phyloP scores from a whole-genome alignment of 1,140 invertebrate genomes.

The Zaprionus ghesquierei region DNA sequence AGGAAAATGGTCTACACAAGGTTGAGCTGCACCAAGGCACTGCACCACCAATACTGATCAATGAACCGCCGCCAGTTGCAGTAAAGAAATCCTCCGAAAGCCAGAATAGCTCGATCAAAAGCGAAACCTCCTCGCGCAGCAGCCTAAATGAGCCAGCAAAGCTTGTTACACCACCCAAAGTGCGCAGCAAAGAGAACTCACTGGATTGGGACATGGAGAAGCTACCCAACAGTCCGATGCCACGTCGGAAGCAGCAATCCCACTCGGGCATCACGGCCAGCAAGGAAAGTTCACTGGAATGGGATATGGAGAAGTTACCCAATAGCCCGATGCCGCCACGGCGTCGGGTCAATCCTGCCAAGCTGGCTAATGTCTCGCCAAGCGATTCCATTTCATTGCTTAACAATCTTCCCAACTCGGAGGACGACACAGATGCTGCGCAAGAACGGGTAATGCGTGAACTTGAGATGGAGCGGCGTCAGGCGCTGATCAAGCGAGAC shows the following conservation, averaged over 20 bases:
- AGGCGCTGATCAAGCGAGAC: conserved; percentile 67
- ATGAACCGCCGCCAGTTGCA: neutral
- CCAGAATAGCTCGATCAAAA: conserved; percentile 31
- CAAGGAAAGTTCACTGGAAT: conserved; percentile 72
- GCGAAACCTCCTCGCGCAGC: conserved; percentile 48
- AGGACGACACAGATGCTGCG: conserved; percentile 40
- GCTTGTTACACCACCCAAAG: conserved; percentile 40
- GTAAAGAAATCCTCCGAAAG: neutral
- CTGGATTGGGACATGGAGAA: conserved; percentile 80
- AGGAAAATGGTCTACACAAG: neutral
- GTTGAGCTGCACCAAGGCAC: neutral
- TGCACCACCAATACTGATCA: conserved; percentile 8
- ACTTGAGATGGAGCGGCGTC: conserved; percentile 68
- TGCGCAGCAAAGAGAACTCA: conserved; percentile 64
- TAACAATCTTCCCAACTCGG: conserved; percentile 49
- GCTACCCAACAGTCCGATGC: conserved; percentile 74
- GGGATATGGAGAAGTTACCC: conserved; percentile 79
- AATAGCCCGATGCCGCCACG: conserved; percentile 70
- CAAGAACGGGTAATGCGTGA: conserved; percentile 67
- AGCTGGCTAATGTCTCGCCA: conserved; percentile 44
- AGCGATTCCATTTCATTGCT: conserved; percentile 63
- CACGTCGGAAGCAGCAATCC: conserved; percentile 37
- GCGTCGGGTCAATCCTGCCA: conserved; percentile 28
- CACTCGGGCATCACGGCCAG: conserved; percentile 9
- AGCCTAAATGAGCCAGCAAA: conserved; percentile 48